These are phyloP conservation scores for Rhinolophus ferrumequinum DNA, from an alignment of 2,113 vertebrate species.

Conservation along the genomic window DNA sequence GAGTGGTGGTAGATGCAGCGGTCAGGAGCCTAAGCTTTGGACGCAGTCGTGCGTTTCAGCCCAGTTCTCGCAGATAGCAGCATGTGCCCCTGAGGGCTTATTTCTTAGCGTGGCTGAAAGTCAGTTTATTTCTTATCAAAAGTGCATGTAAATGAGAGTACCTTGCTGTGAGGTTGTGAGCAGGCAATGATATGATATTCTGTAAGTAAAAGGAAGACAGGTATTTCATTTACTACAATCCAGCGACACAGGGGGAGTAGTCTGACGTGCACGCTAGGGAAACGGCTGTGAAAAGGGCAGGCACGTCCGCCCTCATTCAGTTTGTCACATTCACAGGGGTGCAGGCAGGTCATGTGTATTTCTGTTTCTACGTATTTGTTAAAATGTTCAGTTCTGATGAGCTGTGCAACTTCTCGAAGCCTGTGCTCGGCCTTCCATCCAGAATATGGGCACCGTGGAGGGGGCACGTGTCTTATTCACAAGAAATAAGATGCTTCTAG, in stretches of 20 bases:
- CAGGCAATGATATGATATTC: not conserved
- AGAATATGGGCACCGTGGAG: not conserved
- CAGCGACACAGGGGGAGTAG: too few relatives aligned
- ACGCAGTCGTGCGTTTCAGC: not conserved
- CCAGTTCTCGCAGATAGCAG: not conserved
- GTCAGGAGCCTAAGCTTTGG: not conserved
- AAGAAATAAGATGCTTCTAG: not conserved
- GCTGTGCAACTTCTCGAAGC: not conserved
- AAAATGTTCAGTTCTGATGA: not conserved
- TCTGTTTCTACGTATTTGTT: not conserved
- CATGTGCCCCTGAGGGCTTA: not conserved
- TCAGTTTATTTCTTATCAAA: not conserved
- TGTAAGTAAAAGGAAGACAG: not conserved
- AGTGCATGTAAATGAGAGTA: not conserved
- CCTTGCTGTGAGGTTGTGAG: not conserved
- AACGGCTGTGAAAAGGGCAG: too few relatives aligned
- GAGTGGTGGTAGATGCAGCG: not conserved
- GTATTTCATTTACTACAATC: not conserved
- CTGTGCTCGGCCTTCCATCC: not conserved
- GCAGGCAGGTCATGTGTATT: not conserved
- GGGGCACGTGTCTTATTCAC: fast-evolving
- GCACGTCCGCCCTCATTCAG: too few relatives aligned
- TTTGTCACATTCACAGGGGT: not conserved
- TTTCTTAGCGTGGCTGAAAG: not conserved
- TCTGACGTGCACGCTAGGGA: fast-evolving